These are phyloP conservation scores for Regulus satrapa DNA, from an alignment of 2,113 vertebrate species.

Conservation along the genomic window DNA sequence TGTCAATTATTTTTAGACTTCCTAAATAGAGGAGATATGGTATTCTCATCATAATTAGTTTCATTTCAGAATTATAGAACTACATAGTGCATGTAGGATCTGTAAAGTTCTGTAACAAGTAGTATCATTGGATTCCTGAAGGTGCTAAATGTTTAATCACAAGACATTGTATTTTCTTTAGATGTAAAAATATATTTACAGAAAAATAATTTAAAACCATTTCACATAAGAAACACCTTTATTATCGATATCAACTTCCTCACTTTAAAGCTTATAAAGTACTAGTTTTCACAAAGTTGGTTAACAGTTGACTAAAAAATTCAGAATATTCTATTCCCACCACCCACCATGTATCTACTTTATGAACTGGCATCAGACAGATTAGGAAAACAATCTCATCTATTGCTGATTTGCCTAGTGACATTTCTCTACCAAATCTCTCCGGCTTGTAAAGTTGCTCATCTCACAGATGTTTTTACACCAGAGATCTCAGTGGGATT, in stretches of 20 bases:
- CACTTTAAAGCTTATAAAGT: not conserved
- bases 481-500: not conserved
- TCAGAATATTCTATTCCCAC: not conserved
- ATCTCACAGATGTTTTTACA: not conserved
- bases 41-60: not conserved
- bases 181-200: not conserved
- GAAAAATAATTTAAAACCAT: not conserved
- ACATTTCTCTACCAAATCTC: not conserved
- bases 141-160: not conserved
- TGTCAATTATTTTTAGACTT: not conserved
- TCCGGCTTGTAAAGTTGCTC: not conserved
- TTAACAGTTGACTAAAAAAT: not conserved
- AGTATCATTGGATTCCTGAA: not conserved
- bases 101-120: not conserved
- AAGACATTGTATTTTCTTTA: not conserved
- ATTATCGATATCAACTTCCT: not conserved
- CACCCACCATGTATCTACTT: accelerated
- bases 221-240: not conserved
- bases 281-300: not conserved
- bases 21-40: not conserved
- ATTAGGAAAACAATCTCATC: not conserved
- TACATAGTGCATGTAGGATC: not conserved
- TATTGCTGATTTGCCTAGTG: not conserved
- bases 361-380: not conserved
- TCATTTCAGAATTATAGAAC: not conserved